Conservation (phyloP, 1,140 invertebrate genomes). For the Tetranychus urticae region DNA sequence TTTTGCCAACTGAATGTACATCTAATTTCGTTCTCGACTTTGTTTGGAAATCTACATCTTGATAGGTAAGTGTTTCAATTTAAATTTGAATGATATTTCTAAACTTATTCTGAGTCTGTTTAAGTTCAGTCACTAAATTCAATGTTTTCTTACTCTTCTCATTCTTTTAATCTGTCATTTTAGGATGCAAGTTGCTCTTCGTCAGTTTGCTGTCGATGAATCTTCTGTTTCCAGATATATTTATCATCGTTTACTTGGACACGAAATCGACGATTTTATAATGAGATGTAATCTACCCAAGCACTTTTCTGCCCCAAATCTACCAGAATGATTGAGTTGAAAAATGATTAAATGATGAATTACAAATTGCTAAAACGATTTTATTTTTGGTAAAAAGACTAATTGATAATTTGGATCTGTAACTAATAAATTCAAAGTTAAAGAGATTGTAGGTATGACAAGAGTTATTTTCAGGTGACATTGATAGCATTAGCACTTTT, state of each 20-base stretch:
- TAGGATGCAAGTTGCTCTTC: slow-evolving; percentile 82
- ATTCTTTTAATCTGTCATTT: not conserved
- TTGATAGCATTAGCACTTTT: too few relatives aligned
- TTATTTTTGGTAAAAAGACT: too few relatives aligned
- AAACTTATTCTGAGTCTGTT: too few relatives aligned
- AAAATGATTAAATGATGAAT: too few relatives aligned
- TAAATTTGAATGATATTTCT: not conserved
- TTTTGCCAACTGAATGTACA: slow-evolving; percentile 60
- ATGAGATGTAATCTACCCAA: slow-evolving; percentile 75
- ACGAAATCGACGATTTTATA: slow-evolving; percentile 85
- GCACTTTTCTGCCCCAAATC: slow-evolving; percentile 82
- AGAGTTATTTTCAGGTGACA: too few relatives aligned
- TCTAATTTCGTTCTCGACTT: slow-evolving; percentile 96
- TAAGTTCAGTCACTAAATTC: too few relatives aligned
- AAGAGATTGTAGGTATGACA: too few relatives aligned
- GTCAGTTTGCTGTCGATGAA: slow-evolving; percentile 89
- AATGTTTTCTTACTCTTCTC: not conserved
- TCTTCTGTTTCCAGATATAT: slow-evolving; percentile 89
- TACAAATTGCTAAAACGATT: too few relatives aligned
- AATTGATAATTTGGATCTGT: too few relatives aligned
- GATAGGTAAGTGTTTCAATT: slow-evolving; percentile 40
- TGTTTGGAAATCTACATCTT: slow-evolving; percentile 95
- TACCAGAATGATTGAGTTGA: slow-evolving; percentile 42
- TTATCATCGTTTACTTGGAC: slow-evolving; percentile 83
- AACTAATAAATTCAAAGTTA: too few relatives aligned